Evolutionary conservation across 2,113 vertebrate species (phyloP).

Genomic region (Hemiprocne comata): DNA sequence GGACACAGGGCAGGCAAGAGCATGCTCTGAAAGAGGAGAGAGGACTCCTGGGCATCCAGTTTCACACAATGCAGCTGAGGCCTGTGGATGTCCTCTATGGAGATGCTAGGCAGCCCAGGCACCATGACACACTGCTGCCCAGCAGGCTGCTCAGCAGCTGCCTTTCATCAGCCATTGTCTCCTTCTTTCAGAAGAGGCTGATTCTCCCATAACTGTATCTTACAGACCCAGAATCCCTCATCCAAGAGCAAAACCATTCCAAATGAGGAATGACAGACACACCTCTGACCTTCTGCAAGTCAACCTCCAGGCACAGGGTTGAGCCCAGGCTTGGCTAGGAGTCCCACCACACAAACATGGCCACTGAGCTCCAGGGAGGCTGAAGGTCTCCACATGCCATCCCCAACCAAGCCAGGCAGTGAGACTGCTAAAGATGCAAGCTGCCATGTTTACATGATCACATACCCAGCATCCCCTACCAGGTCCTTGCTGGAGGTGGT

Average conservation of each 20-base stretch:
- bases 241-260: not conserved
- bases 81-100: not conserved
- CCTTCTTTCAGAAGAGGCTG: not conserved
- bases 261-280: not conserved
- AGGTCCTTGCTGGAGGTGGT: not conserved
- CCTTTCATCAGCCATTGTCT: not conserved
- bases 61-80: not conserved
- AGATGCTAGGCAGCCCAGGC: not conserved
- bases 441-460: not conserved
- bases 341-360: not conserved
- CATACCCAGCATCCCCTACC: not conserved
- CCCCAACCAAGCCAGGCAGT: not conserved
- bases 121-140: not conserved
- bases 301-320: not conserved
- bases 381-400: rapidly evolving
- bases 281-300: not conserved
- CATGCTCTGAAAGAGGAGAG: not conserved
- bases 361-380: not conserved
- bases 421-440: not conserved
- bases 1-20: not conserved
- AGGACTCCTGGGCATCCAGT: not conserved
- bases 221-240: not conserved
- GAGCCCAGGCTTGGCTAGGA: not conserved
- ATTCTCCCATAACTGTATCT: not conserved
- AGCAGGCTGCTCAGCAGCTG: not conserved